These are phyloP conservation scores for Todiramphus chloris DNA, from an alignment of 2,113 vertebrate genomes.

Conservation along the genomic window DNA sequence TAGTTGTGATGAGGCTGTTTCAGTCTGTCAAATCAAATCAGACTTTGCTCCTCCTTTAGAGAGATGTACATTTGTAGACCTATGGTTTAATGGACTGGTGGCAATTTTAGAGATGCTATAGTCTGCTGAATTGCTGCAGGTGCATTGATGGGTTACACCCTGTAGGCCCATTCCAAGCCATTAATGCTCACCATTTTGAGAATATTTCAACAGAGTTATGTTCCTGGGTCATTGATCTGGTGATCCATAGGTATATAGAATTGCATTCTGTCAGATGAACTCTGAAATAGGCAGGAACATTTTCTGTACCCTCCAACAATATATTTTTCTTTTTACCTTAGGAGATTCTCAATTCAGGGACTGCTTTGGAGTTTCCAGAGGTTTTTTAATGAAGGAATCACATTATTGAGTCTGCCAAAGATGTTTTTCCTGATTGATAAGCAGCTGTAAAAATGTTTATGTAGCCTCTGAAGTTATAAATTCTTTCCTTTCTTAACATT, in stretches of 20 bases:
- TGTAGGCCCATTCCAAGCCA: not conserved
- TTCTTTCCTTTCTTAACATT: not conserved
- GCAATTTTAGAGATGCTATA: not conserved
- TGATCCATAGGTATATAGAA: constrained; percentile 9
- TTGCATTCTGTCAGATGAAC: not conserved
- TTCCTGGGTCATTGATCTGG: constrained; percentile 26
- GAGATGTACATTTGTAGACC: not conserved
- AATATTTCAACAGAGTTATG: constrained; percentile 41
- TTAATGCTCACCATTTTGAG: constrained; percentile 19
- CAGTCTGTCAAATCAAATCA: not conserved
- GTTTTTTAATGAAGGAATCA: not conserved
- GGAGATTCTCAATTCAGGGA: not conserved
- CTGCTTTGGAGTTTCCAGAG: not conserved
- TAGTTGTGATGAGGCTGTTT: not conserved
- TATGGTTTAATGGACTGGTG: not conserved
- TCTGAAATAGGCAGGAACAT: not conserved
- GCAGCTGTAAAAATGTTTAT: not conserved
- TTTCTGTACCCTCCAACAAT: not conserved
- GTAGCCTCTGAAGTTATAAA: not conserved
- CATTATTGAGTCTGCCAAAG: not conserved
- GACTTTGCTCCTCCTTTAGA: not conserved
- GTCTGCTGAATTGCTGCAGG: constrained; percentile 13
- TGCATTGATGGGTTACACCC: constrained; percentile 36
- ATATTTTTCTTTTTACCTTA: not conserved
- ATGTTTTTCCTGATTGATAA: not conserved